Percentiles rank a stretch among this genome's conserved stretches.
Evolutionary conservation across 2,888 invertebrate species (phyloP).

Genomic region (Patella caerulea): DNA sequence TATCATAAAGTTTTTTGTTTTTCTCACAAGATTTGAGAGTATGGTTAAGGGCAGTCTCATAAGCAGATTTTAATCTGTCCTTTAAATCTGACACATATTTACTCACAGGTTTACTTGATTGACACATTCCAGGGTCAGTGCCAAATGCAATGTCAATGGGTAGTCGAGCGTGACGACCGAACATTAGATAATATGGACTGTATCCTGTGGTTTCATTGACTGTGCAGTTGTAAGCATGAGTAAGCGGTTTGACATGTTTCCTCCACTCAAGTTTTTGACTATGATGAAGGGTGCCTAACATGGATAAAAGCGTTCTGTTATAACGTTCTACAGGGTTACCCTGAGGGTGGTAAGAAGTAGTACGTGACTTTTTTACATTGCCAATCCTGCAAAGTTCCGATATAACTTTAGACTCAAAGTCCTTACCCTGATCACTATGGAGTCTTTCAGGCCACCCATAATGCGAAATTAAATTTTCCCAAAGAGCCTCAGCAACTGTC

Average conservation of each 20-base stretch:
- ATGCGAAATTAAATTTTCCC: constrained; percentile 26
- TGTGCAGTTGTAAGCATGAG: constrained; percentile 32
- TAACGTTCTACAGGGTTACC: constrained; percentile 38
- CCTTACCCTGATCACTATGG: constrained; percentile 35
- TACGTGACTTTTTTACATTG: constrained; percentile 31
- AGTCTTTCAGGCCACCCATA: constrained; percentile 34
- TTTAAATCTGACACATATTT: constrained; percentile 15
- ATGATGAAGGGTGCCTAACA: constrained; percentile 30
- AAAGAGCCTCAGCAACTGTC: constrained; percentile 29
- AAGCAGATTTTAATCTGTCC: constrained; percentile 15
- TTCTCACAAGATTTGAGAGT: constrained; percentile 8
- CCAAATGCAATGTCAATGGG: constrained; percentile 35
- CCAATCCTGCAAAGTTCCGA: constrained; percentile 26
- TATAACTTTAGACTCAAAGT: constrained; percentile 34
- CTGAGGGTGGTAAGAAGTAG: constrained; percentile 37
- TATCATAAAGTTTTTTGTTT: constrained; percentile 22
- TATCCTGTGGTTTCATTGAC: constrained; percentile 30
- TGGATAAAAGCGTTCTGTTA: constrained; percentile 31
- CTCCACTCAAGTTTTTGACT: constrained; percentile 37
- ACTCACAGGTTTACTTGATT: background rate
- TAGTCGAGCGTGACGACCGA: constrained; percentile 32
- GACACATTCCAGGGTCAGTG: background rate
- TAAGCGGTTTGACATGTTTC: constrained; percentile 21
- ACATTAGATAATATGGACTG: constrained; percentile 36
- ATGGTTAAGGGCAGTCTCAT: constrained; percentile 8